Evolutionary conservation across 2,113 vertebrate genomes (phyloP).

Genomic region (Crypturellus undulatus): DNA sequence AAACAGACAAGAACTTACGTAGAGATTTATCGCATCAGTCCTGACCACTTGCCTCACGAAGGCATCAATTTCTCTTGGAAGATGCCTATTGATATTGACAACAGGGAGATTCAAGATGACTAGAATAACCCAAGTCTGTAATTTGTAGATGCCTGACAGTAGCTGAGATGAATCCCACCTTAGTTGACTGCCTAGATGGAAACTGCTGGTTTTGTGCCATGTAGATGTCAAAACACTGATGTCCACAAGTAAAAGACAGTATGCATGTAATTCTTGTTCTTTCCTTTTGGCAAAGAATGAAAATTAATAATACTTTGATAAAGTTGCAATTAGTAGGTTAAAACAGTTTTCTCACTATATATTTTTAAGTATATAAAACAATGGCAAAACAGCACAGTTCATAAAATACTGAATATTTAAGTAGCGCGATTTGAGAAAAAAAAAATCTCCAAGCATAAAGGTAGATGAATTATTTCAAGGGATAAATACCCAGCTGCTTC

Average conservation of each 20-base stretch:
- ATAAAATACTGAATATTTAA: not conserved
- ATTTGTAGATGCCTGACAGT: not conserved
- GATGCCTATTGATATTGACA: not conserved
- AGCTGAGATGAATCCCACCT: not conserved
- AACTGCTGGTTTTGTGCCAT: not conserved
- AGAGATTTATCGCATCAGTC: not conserved
- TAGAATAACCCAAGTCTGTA: not conserved
- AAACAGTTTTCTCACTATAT: not conserved
- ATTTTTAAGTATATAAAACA: not conserved
- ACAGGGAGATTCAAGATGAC: not conserved
- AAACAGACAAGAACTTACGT: not conserved
- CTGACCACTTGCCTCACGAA: not conserved
- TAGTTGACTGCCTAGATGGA: not conserved
- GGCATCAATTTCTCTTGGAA: not conserved
- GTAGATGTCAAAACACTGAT: not conserved
- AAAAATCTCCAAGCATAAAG: not conserved
- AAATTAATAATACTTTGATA: not conserved
- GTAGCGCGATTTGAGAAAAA: not conserved
- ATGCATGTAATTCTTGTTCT: not conserved
- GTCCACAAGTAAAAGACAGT: not conserved
- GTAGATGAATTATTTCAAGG: not conserved
- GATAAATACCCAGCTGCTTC: rapidly evolving
- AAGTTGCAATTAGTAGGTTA: not conserved
- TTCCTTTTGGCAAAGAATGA: not conserved
- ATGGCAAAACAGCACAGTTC: not conserved